Percentiles rank a stretch among this genome's conserved stretches.
Evolutionary conservation across 2,113 vertebrate genomes (phyloP).

Genomic region (Peromyscus maniculatus): DNA sequence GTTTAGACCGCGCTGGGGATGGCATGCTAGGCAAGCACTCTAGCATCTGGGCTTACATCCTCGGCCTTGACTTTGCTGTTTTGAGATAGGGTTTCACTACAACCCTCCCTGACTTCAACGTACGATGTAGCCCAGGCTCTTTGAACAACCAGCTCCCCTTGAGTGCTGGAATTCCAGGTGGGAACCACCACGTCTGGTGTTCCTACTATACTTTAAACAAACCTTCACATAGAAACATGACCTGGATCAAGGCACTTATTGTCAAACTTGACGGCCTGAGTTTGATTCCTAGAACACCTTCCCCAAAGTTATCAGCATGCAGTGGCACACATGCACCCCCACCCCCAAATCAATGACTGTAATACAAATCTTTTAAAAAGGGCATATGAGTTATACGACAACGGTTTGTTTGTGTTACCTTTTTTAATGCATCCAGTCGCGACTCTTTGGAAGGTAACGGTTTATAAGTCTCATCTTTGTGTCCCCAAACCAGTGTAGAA

Average conservation of each 20-base stretch:
- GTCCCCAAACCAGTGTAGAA: neutral
- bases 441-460: neutral
- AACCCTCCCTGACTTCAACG: too few relatives aligned
- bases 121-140: neutral
- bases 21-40: neutral
- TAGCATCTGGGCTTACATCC: neutral
- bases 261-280: neutral
- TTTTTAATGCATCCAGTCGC: neutral
- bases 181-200: neutral
- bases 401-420: neutral
- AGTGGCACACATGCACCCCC: neutral
- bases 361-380: neutral
- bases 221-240: neutral
- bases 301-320: neutral
- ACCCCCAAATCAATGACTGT: neutral
- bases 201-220: conserved; percentile 29
- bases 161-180: neutral
- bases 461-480: neutral
- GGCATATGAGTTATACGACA: neutral
- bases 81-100: neutral
- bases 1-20: neutral
- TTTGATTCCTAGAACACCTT: neutral
- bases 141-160: neutral
- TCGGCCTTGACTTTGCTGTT: neutral
- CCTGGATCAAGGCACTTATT: neutral